A percentile compares a stretch with the other conserved stretches of the same genome.
Conservation (phyloP, 2,888 invertebrate species). For the Furcula furcula region DNA sequence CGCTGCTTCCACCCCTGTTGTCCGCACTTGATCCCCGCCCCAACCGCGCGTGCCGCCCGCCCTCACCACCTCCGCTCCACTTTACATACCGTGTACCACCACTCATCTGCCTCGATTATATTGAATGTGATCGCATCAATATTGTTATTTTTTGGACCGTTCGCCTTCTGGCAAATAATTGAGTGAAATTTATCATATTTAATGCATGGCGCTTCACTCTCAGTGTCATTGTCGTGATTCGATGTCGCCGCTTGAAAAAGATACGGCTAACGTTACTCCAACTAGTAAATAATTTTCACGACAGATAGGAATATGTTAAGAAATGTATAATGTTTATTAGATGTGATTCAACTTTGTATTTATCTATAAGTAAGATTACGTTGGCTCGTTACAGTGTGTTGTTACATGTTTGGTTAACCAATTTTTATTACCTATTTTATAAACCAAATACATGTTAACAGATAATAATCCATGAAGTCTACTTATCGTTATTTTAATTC, state of each 20-base stretch:
- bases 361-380: too few species aligned
- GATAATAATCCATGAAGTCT: too few species aligned
- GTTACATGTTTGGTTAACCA: too few species aligned
- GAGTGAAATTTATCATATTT: conserved; percentile 38
- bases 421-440: too few species aligned
- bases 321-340: too few species aligned
- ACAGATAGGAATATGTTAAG: conserved; percentile 6
- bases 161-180: conserved; percentile 31
- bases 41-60: conserved; percentile 23
- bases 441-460: too few species aligned
- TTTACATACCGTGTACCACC: conserved; percentile 70
- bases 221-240: conserved; percentile 60
- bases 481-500: too few species aligned
- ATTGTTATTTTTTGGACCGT: conserved; percentile 39
- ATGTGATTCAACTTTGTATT: too few species aligned
- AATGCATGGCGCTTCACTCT: conserved; percentile 70
- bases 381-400: too few species aligned
- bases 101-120: conserved; percentile 63
- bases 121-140: conserved; percentile 40
- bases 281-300: conserved; percentile 14
- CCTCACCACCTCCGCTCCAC: conserved; percentile 35
- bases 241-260: conserved; percentile 53
- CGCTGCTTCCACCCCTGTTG: conserved; percentile 52
- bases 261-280: conserved; percentile 17
- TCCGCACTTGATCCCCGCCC: conserved; percentile 46